phyloP scores from a whole-genome alignment of 2,797 vertebrate genomes.

The Hoplostethus atlanticus region DNA sequence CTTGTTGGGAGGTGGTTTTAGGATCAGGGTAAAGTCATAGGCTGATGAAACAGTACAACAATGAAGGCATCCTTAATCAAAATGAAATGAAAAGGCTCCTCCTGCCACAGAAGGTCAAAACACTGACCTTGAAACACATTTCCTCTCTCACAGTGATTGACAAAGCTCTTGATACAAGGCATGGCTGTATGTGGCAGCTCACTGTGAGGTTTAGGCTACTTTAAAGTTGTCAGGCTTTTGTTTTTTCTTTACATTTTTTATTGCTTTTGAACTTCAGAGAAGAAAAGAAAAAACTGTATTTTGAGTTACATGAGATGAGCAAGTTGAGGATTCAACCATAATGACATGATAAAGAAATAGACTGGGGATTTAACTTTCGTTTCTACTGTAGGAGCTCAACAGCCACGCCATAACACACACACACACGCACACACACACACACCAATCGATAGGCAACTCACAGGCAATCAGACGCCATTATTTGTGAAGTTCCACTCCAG shows the following conservation, averaged over 20 bases:
- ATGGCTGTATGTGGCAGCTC: slow-evolving; percentile 3
- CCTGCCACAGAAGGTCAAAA: not conserved
- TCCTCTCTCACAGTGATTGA: not conserved
- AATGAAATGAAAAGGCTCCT: not conserved
- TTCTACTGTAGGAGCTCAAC: slow-evolving; percentile 22
- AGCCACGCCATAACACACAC: slow-evolving; percentile 23
- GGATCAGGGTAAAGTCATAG: not conserved
- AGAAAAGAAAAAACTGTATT: not conserved
- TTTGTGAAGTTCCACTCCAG: slow-evolving; percentile 93
- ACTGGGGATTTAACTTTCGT: slow-evolving; percentile 48
- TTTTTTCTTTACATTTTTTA: slow-evolving; percentile 26
- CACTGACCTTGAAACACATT: slow-evolving; percentile 1
- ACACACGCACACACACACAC: slow-evolving; percentile 31
- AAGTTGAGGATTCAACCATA: slow-evolving; percentile 32
- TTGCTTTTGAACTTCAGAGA: not conserved
- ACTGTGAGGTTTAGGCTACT: not conserved
- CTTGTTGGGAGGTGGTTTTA: not conserved
- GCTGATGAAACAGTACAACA: not conserved
- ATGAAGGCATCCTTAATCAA: not conserved
- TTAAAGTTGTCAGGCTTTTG: too few species aligned
- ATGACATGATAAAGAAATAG: slow-evolving; percentile 14
- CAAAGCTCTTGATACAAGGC: not conserved
- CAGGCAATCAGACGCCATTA: slow-evolving; percentile 92
- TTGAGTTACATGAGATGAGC: slow-evolving; percentile 15
- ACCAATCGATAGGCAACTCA: slow-evolving; percentile 86